These are phyloP conservation scores for Serrognathus titanus DNA, from an alignment of 2,888 invertebrate genomes.

Conservation along the genomic window DNA sequence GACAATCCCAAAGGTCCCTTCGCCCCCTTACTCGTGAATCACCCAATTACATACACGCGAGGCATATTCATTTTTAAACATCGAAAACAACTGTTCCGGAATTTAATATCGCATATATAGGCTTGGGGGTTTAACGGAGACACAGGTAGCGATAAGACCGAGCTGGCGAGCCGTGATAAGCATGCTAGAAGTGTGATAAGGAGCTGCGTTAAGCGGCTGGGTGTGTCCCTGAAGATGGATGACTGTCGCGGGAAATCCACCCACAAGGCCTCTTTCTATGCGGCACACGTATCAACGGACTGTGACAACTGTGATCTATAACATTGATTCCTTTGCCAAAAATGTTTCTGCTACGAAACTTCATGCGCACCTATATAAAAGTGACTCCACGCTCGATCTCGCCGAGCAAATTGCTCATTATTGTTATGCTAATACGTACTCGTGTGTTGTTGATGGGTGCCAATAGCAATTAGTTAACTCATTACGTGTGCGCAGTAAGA, in stretches of 20 bases:
- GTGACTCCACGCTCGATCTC: too few species aligned
- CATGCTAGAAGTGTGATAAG: conserved; percentile 48
- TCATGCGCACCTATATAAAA: too few species aligned
- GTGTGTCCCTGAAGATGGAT: conserved; percentile 51
- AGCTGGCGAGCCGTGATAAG: conserved; percentile 46
- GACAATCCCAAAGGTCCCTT: conserved; percentile 25
- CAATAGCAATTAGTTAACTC: too few species aligned
- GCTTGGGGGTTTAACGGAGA: conserved; percentile 13
- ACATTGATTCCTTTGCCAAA: conserved; percentile 42
- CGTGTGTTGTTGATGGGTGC: background rate
- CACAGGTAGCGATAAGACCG: conserved; percentile 44
- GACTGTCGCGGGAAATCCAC: conserved; percentile 51
- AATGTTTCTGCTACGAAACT: too few species aligned
- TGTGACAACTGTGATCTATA: conserved; percentile 51
- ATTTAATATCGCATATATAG: conserved; percentile 18
- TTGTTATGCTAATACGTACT: background rate
- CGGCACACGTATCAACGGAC: conserved; percentile 47
- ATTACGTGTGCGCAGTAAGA: too few species aligned
- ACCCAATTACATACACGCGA: conserved; percentile 5
- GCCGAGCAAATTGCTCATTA: background rate
- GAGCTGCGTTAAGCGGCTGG: conserved; percentile 45
- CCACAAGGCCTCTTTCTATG: conserved; percentile 40
- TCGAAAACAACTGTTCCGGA: conserved; percentile 12
- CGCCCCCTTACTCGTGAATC: conserved; percentile 26
- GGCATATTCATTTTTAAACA: background rate